Conservation (phyloP, 2,113 vertebrate species). For the Clupea harengus region DNA sequence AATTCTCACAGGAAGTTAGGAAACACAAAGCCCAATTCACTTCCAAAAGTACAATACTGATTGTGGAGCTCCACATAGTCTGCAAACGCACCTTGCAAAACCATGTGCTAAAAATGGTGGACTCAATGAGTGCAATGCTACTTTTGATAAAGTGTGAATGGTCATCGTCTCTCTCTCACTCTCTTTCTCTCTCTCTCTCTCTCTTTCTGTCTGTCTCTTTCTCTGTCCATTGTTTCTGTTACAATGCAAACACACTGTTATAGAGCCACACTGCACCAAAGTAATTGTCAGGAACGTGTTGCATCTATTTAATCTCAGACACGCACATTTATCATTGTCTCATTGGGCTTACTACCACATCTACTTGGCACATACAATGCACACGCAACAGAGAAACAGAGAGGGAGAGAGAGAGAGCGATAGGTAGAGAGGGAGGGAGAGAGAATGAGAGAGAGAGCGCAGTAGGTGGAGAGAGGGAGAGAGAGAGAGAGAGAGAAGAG, state of each 20-base stretch:
- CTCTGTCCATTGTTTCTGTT: not conserved
- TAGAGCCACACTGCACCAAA: not conserved
- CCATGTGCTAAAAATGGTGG: not conserved
- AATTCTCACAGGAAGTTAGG: not conserved
- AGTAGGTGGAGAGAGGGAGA: too few relatives aligned
- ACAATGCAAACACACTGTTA: not conserved
- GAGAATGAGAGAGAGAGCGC: too few relatives aligned
- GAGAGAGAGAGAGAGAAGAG: too few relatives aligned
- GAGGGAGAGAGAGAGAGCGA: too few relatives aligned
- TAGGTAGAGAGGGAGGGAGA: too few relatives aligned
- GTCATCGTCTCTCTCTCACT: not conserved
- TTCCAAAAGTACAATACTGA: not conserved
- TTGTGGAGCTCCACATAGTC: not conserved
- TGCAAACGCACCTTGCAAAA: not conserved
- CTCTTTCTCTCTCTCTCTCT: not conserved
- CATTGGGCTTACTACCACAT: slow-evolving; percentile 34
- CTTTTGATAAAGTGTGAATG: not conserved
- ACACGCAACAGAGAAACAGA: not conserved
- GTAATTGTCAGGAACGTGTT: slow-evolving; percentile 28
- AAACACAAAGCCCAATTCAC: not conserved
- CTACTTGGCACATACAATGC: slow-evolving; percentile 6
- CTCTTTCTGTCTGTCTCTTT: not conserved
- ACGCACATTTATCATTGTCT: slow-evolving; percentile 40
- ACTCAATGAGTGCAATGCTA: not conserved
- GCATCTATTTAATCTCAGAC: slow-evolving; percentile 25